Evolutionary conservation across 2,797 vertebrate genomes (phyloP).

Genomic region (Halcyon smyrnensis): DNA sequence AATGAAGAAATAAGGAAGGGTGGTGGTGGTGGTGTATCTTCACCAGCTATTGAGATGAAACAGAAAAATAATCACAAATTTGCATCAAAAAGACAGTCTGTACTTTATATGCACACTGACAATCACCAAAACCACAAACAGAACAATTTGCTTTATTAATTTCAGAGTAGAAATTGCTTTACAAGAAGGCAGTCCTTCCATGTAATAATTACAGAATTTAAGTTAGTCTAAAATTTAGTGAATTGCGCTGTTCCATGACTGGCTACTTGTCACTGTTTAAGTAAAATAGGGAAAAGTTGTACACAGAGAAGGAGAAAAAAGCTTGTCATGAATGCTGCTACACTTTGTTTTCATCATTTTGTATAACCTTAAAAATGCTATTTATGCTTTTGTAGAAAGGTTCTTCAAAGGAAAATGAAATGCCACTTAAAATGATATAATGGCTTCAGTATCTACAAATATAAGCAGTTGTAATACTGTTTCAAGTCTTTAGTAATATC

Average conservation of each 20-base stretch:
- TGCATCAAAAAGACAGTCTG: not conserved
- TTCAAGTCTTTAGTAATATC: not conserved
- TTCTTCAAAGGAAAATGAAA: not conserved
- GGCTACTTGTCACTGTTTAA: not conserved
- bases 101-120: not conserved
- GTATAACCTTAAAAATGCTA: not conserved
- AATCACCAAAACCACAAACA: not conserved
- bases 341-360: not conserved
- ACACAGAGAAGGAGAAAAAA: not conserved
- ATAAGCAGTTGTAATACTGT: not conserved
- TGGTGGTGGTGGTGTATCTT: not conserved
- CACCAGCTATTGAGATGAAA: not conserved
- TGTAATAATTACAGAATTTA: not conserved
- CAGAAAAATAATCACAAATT: not conserved
- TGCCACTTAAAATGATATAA: not conserved
- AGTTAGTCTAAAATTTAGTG: not conserved
- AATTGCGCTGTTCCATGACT: not conserved
- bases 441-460: not conserved
- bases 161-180: not conserved
- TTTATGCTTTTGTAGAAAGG: not conserved
- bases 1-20: not conserved
- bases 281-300: not conserved
- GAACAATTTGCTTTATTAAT: not conserved
- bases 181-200: not conserved
- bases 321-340: not conserved